Percentiles rank a stretch among this genome's conserved stretches.
These are phyloP conservation scores for Pissodes strobi DNA, from an alignment of 1,140 invertebrate species.

Conservation along the genomic window DNA sequence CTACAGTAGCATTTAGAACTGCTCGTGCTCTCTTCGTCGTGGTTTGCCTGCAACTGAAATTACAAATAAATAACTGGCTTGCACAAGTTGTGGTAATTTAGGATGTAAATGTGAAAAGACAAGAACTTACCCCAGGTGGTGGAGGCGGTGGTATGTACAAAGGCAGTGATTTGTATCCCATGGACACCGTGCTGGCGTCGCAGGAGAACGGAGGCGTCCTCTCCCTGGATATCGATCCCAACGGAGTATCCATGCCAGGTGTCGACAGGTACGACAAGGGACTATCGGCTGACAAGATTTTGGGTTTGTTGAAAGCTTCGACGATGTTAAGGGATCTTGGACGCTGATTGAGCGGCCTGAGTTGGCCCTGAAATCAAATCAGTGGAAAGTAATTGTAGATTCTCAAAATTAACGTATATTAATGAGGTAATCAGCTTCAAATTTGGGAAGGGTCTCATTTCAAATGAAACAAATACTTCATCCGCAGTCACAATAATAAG, in stretches of 20 bases:
- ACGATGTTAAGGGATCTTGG: constrained; percentile 47
- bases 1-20: constrained; percentile 42
- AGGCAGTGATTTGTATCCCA: constrained; percentile 21
- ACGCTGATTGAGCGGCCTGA: constrained; percentile 28
- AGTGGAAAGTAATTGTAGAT: too few species aligned
- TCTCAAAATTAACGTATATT: too few species aligned
- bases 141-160: constrained; percentile 32
- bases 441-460: too few species aligned
- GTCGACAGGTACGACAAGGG: constrained; percentile 34
- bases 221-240: constrained; percentile 45
- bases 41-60: constrained; percentile 22
- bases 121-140: constrained; percentile 30
- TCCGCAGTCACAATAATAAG: too few species aligned
- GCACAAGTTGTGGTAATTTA: neutral
- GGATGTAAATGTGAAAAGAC: too few species aligned
- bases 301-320: constrained; percentile 43
- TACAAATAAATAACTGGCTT: neutral
- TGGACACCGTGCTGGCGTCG: constrained; percentile 38
- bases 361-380: constrained; percentile 20
- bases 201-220: constrained; percentile 47
- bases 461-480: too few species aligned
- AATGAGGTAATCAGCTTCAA: too few species aligned
- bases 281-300: constrained; percentile 37
- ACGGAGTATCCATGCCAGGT: constrained; percentile 36
- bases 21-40: constrained; percentile 39